Evolutionary conservation across 2,888 invertebrate species (phyloP), one percentile per base, ranked within the genome.

Genomic region (Amphipyra berbera): DNA sequence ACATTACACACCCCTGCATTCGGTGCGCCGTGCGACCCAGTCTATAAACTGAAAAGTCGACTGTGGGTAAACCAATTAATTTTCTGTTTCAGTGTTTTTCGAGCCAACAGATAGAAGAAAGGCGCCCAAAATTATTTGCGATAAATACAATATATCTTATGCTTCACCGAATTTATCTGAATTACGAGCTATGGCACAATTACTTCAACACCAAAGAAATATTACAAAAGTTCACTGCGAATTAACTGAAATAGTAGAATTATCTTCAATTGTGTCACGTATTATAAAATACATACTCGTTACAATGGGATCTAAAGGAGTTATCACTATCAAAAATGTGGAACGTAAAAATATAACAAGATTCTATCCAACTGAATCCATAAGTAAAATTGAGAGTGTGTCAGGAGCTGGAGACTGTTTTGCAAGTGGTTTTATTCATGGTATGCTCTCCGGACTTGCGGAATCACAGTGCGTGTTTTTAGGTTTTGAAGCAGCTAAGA

Each of bases 21-120:
- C 3, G 21, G 21, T 21, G 21, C 21, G 21, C 1, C 3, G 3
- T 1, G 21, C 21, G n/a, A n/a, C n/a, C n/a, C n/a, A n/a, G n/a
- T n/a, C 21, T 21, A 2, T 21, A 21, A 21, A 21, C 21, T 21
- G 21, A 21, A 21, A 21, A 21, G 21, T 21, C 21, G 21, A 21
- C 21, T 21, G 3, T 21, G 21, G 3, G 21, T 21, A 21, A 21
- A 21, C 21, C 21, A 21, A 21, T 21, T 37, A 1, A 7, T 37
- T 10, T 37, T 37, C 96, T 96, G 72, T 78, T 78, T 30, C 96
- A 97, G 98, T 98, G 7, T 98, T 98, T 95, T 98, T 97, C 87
- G 99, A 99, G 87, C 98, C 98, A 0, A 98, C 98, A 0, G 98
- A 98, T 82, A 92, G 96, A 81, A 95, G 96, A 74, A 97, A 97